These are phyloP conservation scores for Hepsetus odoe DNA, from an alignment of 2,113 vertebrate species.

Conservation along the genomic window DNA sequence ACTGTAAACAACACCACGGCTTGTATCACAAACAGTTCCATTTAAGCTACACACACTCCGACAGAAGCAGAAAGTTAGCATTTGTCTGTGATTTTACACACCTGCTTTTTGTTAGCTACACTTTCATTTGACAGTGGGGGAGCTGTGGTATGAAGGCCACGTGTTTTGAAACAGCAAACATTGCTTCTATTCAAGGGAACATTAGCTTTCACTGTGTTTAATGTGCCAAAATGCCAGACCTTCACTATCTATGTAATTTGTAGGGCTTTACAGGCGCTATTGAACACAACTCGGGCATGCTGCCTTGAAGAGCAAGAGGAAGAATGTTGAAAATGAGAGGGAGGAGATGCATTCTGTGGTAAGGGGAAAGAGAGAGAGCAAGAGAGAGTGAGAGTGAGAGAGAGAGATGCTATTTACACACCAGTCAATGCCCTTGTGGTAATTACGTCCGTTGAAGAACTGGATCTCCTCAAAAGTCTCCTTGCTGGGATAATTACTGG, in stretches of 20 bases:
- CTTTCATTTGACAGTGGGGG: slow-evolving; percentile 2
- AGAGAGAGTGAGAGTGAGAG: neutral
- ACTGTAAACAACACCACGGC: neutral
- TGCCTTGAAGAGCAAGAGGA: neutral
- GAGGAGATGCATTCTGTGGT: neutral
- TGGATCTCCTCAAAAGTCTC: slow-evolving; percentile 92
- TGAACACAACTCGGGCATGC: slow-evolving; percentile 34
- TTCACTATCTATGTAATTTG: slow-evolving; percentile 40
- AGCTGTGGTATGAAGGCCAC: neutral
- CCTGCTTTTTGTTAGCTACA: neutral
- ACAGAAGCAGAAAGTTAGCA: neutral
- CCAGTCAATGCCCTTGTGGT: slow-evolving; percentile 92
- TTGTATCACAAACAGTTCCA: neutral
- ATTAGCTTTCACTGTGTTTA: slow-evolving; percentile 42
- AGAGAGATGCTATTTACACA: slow-evolving; percentile 57
- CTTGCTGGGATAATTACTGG: slow-evolving; percentile 90
- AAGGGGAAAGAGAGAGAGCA: neutral
- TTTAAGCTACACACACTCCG: neutral
- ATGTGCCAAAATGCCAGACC: slow-evolving; percentile 29
- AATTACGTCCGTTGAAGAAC: slow-evolving; percentile 91
- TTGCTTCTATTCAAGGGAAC: slow-evolving; percentile 35
- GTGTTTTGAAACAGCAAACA: slow-evolving; percentile 34
- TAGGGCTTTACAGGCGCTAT: slow-evolving; percentile 31
- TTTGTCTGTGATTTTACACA: neutral
- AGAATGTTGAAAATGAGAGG: slow-evolving; percentile 13